Conservation (phyloP, 2,888 invertebrate species). For the Tipula lateralis region DNA sequence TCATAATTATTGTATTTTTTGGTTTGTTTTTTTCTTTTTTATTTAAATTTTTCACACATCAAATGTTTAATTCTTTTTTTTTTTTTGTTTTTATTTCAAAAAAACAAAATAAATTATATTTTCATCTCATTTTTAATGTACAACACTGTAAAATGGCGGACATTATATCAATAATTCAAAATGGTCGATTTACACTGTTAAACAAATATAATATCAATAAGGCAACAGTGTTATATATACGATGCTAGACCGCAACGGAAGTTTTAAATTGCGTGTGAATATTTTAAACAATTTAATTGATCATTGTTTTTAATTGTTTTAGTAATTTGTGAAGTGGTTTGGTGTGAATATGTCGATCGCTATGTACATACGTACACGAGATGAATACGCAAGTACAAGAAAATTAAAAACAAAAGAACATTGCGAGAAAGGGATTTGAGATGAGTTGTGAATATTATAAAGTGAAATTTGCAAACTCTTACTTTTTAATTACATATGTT, state of each 20-base stretch:
- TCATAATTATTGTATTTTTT: conserved; percentile 40
- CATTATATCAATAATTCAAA: neutral
- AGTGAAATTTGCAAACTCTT: conserved; percentile 5
- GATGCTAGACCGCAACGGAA: neutral
- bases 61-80: neutral
- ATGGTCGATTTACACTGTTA: neutral
- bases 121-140: neutral
- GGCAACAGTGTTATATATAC: no score
- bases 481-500: neutral
- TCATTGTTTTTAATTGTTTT: neutral
- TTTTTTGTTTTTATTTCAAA: neutral
- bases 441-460: neutral
- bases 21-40: neutral
- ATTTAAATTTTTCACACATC: conserved; percentile 11
- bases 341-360: neutral
- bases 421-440: neutral
- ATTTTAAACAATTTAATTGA: neutral
- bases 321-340: neutral
- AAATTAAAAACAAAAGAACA: neutral
- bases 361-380: no score
- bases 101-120: neutral
- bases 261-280: neutral
- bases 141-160: neutral
- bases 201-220: neutral
- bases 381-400: neutral